Conservation (phyloP, 2,113 vertebrate genomes). For the Hydropotes inermis region DNA sequence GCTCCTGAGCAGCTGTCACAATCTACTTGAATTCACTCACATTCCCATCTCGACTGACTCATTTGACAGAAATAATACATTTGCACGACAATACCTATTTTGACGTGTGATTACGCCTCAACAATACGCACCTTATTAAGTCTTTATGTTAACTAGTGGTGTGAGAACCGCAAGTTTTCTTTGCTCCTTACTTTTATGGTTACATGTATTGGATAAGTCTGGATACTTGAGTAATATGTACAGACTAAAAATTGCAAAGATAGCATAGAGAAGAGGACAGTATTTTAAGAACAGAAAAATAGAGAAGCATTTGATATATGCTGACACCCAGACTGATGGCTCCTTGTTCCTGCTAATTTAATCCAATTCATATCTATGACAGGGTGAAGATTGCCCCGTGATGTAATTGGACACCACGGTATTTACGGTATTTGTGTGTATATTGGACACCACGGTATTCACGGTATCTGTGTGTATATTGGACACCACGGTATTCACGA, state of each 20-base stretch:
- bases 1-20: not conserved
- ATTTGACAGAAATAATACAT: accelerated
- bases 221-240: accelerated
- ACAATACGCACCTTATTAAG: accelerated
- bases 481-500: too few species aligned
- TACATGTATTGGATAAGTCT: accelerated
- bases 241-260: too few species aligned
- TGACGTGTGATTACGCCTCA: accelerated
- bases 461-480: too few species aligned
- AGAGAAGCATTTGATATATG: not conserved
- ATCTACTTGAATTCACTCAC: accelerated
- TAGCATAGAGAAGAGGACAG: accelerated
- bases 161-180: accelerated
- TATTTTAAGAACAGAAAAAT: accelerated
- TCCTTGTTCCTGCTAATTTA: too few species aligned
- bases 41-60: not conserved
- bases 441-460: too few species aligned
- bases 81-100: accelerated
- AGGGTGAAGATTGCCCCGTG: accelerated
- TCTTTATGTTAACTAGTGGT: not conserved
- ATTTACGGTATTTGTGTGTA: accelerated
- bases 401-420: accelerated
- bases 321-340: accelerated
- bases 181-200: not conserved
- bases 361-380: accelerated